Conservation (phyloP, 1,140 invertebrate species). For the Lepidostoma basale region DNA sequence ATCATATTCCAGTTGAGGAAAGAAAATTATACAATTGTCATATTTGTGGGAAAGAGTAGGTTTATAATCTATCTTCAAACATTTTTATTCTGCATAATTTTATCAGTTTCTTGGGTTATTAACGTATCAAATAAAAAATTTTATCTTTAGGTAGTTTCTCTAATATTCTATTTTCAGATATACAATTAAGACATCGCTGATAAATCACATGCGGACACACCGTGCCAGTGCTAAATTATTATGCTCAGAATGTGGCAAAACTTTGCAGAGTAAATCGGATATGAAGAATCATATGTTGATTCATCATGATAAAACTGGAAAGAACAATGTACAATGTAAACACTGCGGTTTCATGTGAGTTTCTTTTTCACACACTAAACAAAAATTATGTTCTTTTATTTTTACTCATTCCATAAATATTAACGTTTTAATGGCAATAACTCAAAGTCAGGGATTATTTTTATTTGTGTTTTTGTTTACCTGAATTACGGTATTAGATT, state of each 20-base stretch:
- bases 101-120: no score
- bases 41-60: conserved; percentile 38
- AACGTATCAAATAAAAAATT: no score
- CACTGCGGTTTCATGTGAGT: conserved; percentile 40
- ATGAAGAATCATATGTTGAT: conserved; percentile 39
- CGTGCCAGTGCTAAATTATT: conserved; percentile 33
- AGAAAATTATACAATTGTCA: conserved; percentile 30
- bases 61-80: neutral
- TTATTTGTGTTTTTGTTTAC: no score
- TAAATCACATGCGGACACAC: conserved; percentile 29
- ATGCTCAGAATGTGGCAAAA: conserved; percentile 39
- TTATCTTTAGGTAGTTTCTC: no score
- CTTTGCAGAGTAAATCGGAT: conserved; percentile 37
- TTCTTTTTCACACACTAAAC: no score
- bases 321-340: conserved; percentile 41
- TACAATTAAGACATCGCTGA: neutral
- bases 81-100: no score
- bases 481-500: no score
- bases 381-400: no score
- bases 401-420: no score
- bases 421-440: no score
- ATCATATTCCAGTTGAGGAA: conserved; percentile 32
- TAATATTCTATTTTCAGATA: no score
- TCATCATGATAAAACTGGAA: conserved; percentile 38
- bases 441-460: no score